These are phyloP conservation scores for Empidonax traillii DNA, from an alignment of 2,113 vertebrate genomes.

Conservation along the genomic window DNA sequence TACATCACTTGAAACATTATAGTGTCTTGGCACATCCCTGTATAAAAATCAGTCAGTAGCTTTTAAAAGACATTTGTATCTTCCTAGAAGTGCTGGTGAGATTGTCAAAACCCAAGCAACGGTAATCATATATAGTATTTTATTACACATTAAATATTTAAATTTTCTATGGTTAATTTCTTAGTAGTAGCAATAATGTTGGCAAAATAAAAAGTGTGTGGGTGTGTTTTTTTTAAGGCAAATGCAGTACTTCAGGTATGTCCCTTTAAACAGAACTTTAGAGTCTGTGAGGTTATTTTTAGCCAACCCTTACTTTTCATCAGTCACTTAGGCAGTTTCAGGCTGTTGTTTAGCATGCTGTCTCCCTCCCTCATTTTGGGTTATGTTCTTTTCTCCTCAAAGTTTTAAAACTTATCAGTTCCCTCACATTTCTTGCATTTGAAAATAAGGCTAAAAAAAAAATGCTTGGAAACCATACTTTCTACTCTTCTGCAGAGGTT, in stretches of 20 bases:
- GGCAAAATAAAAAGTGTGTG: background rate
- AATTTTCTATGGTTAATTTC: no score
- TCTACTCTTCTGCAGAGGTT: background rate
- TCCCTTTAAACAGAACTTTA: background rate
- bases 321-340: background rate
- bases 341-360: background rate
- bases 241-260: background rate
- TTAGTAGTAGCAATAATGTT: no score
- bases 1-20: background rate
- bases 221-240: background rate
- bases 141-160: background rate
- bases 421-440: background rate
- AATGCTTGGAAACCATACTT: background rate
- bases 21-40: background rate
- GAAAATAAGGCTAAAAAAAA: background rate
- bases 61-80: background rate
- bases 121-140: background rate
- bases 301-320: background rate
- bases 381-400: background rate
- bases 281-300: background rate
- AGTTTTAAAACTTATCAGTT: background rate
- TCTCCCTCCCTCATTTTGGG: background rate
- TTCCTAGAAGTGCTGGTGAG: background rate
- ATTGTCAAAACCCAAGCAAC: background rate
- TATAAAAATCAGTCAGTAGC: background rate